phyloP scores from a whole-genome alignment of 2,797 vertebrate species.

The Melanotaenia trifasciata region DNA sequence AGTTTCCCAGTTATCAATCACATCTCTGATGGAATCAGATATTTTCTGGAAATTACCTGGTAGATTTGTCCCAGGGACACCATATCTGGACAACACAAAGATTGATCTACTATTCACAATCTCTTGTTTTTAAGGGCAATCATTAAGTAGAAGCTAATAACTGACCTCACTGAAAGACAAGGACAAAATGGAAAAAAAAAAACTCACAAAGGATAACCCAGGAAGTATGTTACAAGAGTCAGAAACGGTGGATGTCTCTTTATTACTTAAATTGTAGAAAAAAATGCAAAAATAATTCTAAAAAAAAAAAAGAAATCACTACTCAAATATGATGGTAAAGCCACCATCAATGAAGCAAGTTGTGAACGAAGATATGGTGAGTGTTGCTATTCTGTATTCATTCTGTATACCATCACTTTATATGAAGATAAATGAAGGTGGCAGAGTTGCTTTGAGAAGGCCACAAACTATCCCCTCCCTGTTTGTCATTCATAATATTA shows the following conservation, averaged over 20 bases:
- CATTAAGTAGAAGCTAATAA: slow-evolving; percentile 31
- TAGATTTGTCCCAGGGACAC: slow-evolving; percentile 54
- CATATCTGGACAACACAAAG: slow-evolving; percentile 22
- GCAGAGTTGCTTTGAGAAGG: slow-evolving; percentile 33
- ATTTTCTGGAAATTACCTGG: slow-evolving; percentile 74
- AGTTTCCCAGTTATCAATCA: slow-evolving; percentile 69
- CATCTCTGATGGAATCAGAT: slow-evolving; percentile 70
- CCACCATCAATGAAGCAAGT: background rate
- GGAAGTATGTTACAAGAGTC: background rate
- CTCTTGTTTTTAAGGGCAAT: slow-evolving; percentile 38
- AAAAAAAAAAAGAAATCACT: background rate
- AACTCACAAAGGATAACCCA: background rate
- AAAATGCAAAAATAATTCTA: background rate
- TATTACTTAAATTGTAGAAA: no score
- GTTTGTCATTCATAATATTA: slow-evolving; percentile 71
- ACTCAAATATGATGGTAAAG: background rate
- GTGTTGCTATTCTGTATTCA: background rate
- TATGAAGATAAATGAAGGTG: slow-evolving; percentile 27
- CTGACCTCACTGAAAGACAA: slow-evolving; percentile 9
- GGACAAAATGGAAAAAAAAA: background rate
- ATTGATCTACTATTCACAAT: slow-evolving; percentile 34
- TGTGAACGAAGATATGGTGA: background rate
- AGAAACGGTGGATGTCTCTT: background rate
- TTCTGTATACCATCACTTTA: slow-evolving; percentile 1
- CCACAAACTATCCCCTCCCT: slow-evolving; percentile 57